Conservation (phyloP, 2,888 invertebrate species). For the Sphaeridia pumilis region DNA sequence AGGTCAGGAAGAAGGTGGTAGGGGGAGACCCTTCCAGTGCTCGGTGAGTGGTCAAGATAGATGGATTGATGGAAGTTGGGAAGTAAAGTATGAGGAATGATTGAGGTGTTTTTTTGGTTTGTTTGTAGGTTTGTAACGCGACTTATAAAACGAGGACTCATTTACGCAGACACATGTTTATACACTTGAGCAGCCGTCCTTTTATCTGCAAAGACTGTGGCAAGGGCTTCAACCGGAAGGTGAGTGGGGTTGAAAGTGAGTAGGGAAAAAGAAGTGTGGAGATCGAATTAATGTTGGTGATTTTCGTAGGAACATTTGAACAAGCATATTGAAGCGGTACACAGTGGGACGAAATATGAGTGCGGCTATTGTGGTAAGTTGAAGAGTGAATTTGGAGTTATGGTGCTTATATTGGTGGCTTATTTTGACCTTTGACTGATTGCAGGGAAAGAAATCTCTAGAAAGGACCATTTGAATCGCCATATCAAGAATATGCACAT, state of each 20-base stretch:
- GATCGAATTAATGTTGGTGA: background rate
- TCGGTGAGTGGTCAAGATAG: constrained; percentile 1
- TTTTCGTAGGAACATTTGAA: constrained; percentile 25
- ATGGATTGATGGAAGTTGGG: background rate
- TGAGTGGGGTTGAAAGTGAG: background rate
- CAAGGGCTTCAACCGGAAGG: constrained; percentile 31
- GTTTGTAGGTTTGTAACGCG: constrained; percentile 9
- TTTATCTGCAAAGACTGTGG: constrained; percentile 30
- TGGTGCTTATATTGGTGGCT: background rate
- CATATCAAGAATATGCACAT: constrained; percentile 33
- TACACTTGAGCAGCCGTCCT: constrained; percentile 25
- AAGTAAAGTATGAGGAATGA: no score
- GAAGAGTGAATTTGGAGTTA: background rate
- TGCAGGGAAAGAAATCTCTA: constrained; percentile 19
- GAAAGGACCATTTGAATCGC: constrained; percentile 28
- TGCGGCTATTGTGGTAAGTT: constrained; percentile 27
- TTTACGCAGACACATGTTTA: constrained; percentile 29
- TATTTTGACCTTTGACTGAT: background rate
- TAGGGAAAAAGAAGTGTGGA: background rate
- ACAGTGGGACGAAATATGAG: constrained; percentile 25
- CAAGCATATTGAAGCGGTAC: constrained; percentile 31
- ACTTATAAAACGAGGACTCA: constrained; percentile 32
- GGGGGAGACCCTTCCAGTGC: constrained; percentile 10
- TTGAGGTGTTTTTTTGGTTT: background rate
- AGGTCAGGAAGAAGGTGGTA: constrained; percentile 7